Base-by-base conservation (phyloP, 2,113 vertebrate genomes). In the Tachysurus vachellii region DNA sequence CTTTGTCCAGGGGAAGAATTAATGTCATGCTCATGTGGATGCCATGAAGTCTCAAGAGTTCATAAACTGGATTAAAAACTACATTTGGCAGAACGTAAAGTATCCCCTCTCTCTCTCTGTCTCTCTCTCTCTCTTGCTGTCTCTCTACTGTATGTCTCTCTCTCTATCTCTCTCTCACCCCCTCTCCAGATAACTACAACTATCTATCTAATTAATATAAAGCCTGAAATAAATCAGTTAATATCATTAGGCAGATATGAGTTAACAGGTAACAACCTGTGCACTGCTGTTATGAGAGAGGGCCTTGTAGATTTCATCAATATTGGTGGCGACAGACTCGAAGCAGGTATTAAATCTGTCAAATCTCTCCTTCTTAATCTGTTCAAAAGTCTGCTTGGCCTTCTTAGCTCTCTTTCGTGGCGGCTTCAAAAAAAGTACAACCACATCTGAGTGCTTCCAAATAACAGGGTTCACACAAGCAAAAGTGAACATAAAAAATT, bases 241-340 rank as follows among this genome's bases (percentile, higher is more conserved):
- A 36, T 17, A 36, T 17, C 70, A 73, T 23, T 73, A 21, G 3
- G 96, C 97, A 70, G 19, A 10, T 73, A 44, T 2, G 17, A 21
- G 17, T 23, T 19, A 71, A 42, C 68, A 42, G 90, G 97, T 96
- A 88, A 98, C 96, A 2, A 94, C 95, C 95, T 96, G 95, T 5
- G 95, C 95, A 50, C 96, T 97, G 93, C 97, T 98, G 93, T 97
- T 98, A 70, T 97, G 95, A 5, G 97, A 97, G 6, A 98, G 94
- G 6, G 97, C 94, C 89, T 98, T 98, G 94, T 98, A 98, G 93
- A 97, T 98, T 91, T 98, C 97, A 61, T 97, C 97, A 0, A 98
- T 98, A 93, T 98, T 97, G 71, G 96, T 98, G 90, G 97, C 96
- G 88, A 98, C 96, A 2, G 97, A 97, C 89, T 97, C 97, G 64